phyloP scores from a whole-genome alignment of 2,113 vertebrate species.

The Thymallus thymallus region DNA sequence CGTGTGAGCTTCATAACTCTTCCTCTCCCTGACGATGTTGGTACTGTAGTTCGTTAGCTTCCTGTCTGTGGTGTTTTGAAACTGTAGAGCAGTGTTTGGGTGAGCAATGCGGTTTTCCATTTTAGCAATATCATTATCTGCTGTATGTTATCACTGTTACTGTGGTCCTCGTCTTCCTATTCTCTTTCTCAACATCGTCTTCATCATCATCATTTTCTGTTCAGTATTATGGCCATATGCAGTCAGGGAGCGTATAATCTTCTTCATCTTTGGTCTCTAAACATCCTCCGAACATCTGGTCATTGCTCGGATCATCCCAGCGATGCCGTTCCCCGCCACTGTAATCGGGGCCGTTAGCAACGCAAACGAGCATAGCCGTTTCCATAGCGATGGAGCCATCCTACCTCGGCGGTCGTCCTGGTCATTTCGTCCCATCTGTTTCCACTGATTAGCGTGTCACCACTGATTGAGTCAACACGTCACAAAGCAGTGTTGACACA shows the following conservation, averaged over 20 bases:
- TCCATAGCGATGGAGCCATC: conserved; percentile 63
- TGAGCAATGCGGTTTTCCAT: background rate
- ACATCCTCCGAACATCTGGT: conserved; percentile 64
- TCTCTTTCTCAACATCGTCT: background rate
- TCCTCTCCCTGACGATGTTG: too few relatives aligned
- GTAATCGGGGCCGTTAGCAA: conserved; percentile 67
- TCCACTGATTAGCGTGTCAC: conserved; percentile 43
- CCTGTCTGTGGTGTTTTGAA: background rate
- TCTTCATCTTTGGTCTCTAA: conserved; percentile 25
- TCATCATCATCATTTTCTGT: conserved; percentile 19
- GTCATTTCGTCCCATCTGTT: conserved; percentile 69
- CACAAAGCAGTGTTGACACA: conserved; percentile 20
- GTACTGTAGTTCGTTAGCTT: background rate
- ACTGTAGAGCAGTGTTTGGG: background rate
- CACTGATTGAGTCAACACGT: conserved; percentile 48
- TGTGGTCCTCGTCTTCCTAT: conserved; percentile 9
- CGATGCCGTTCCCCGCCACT: conserved; percentile 63
- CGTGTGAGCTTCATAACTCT: too few relatives aligned
- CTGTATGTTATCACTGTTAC: too few relatives aligned
- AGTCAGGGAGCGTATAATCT: conserved; percentile 21
- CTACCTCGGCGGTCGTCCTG: conserved; percentile 17
- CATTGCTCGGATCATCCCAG: conserved; percentile 48
- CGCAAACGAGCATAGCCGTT: conserved; percentile 59
- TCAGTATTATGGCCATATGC: conserved; percentile 30
- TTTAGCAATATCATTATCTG: conserved; percentile 15